These are phyloP conservation scores for Eristalis pertinax DNA, from an alignment of 2,888 invertebrate genomes.

Conservation along the genomic window DNA sequence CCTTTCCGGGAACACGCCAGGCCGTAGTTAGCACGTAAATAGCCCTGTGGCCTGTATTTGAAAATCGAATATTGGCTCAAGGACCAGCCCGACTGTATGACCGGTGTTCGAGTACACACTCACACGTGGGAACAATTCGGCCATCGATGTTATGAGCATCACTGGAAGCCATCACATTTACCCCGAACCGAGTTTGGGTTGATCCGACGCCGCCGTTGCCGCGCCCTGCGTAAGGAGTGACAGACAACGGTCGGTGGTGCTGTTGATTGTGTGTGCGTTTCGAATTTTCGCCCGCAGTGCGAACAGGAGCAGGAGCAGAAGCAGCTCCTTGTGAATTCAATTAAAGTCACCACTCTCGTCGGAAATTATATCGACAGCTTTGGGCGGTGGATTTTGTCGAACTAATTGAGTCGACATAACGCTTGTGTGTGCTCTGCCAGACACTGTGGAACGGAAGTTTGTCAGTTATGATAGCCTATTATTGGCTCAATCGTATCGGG, in stretches of 20 bases:
- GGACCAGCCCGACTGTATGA: constrained; percentile 1
- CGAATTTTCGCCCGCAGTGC: not conserved
- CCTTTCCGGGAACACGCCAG: constrained; percentile 9
- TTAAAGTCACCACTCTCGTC: constrained; percentile 52
- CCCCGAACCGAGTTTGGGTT: not conserved
- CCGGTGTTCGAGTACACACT: not conserved
- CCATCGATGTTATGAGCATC: constrained; percentile 15
- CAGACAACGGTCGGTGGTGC: not conserved
- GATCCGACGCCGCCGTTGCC: not conserved
- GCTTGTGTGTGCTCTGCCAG: constrained; percentile 27
- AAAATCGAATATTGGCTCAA: constrained; percentile 30
- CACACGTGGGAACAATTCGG: constrained; percentile 20
- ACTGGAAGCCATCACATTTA: constrained; percentile 21
- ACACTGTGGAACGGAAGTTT: constrained; percentile 45
- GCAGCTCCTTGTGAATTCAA: constrained; percentile 53
- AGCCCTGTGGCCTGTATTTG: constrained; percentile 23
- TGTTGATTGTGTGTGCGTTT: constrained; percentile 1
- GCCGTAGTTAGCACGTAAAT: constrained; percentile 22
- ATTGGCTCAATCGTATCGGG: constrained; percentile 18
- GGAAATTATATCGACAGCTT: constrained; percentile 56
- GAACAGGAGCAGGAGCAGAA: not conserved
- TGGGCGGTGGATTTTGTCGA: constrained; percentile 43
- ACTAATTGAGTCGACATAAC: constrained; percentile 54
- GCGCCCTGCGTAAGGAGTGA: not conserved
- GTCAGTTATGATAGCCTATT: constrained; percentile 48